A percentile compares a stretch with the other conserved stretches of the same genome.
phyloP scores from a whole-genome alignment of 2,888 invertebrate genomes.

The Lithophane ornitopus region DNA sequence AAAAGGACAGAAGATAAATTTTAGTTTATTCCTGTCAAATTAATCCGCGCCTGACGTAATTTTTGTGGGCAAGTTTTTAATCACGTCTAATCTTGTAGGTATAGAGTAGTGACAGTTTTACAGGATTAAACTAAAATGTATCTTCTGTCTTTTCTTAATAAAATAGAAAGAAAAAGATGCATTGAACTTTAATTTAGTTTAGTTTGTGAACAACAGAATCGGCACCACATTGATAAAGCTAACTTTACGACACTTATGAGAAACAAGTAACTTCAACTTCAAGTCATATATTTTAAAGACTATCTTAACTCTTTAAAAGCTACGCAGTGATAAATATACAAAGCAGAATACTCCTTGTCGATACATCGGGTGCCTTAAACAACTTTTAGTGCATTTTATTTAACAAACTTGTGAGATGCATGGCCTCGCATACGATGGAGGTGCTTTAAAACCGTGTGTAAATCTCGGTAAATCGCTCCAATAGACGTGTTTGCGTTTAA shows the following conservation, averaged over 20 bases:
- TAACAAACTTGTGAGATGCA: slow-evolving; percentile 64
- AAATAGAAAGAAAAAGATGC: too few relatives aligned
- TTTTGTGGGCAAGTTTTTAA: too few relatives aligned
- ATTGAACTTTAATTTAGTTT: too few relatives aligned
- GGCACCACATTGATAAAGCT: neutral
- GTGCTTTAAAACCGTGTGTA: slow-evolving; percentile 74
- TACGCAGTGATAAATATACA: slow-evolving; percentile 24
- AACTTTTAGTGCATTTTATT: slow-evolving; percentile 69
- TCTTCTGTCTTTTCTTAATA: too few relatives aligned
- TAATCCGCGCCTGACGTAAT: too few relatives aligned
- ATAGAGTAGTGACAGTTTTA: too few relatives aligned
- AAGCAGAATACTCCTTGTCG: slow-evolving; percentile 32
- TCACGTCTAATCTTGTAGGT: too few relatives aligned
- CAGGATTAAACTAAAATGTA: too few relatives aligned
- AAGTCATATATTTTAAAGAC: slow-evolving; percentile 15
- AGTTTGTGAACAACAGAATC: too few relatives aligned
- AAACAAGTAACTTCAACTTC: neutral
- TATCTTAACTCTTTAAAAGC: slow-evolving; percentile 21
- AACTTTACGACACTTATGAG: neutral
- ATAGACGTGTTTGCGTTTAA: slow-evolving; percentile 74
- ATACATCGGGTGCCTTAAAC: slow-evolving; percentile 54
- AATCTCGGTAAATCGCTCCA: slow-evolving; percentile 74
- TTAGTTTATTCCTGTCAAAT: too few relatives aligned
- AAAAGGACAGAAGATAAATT: too few relatives aligned
- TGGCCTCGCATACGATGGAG: slow-evolving; percentile 52